Evolutionary conservation across 2,113 vertebrate species (phyloP), one percentile per base, ranked within the genome.

Genomic region (Phaetusa simplex): DNA sequence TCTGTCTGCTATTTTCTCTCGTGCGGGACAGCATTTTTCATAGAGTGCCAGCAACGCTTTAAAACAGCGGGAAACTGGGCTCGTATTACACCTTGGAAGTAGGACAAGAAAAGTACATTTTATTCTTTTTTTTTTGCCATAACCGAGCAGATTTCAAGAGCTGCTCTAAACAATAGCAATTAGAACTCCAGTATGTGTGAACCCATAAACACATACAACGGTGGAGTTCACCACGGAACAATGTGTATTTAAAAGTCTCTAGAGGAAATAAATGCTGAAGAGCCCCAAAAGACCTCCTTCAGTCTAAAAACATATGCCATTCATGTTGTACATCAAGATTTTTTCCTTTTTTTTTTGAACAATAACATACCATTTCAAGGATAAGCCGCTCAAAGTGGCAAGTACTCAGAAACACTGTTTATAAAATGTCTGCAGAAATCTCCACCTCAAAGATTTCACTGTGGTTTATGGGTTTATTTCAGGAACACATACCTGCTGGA

Each of bases 111-210:
- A 85, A 91, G 45, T 24, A 80, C 62, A 66, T 90, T 95, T 96
- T 58, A 77, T 83, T 65, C 83, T 82, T 19, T 45, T 82, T 84
- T 36, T 65, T 87, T 91, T 66, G 42, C 55, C 15, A 6, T 77
- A 95, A 80, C 42, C 58, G 83, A 95, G 74, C 53, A 87, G 70
- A 76, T 93, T 93, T 88, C 74, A 73, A 78, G 90, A 81, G 92
- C 11, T 70, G 11, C 38, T 86, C 76, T 66, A 90, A 93, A 95
- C 86, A 97, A 59, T 34, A 90, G 79, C 79, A 95, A 94, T 96
- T 95, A 96, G 83, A 69, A 62, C 49, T 74, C 80, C 65, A 43
- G 38, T 43, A 72, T 14, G 59, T 66, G 82, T 81, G 76, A 96
- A 86, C 74, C 50, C 59, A 92, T 78, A 92, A 93, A 88, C 90